phyloP scores from a whole-genome alignment of 2,797 vertebrate genomes.

The Falco cherrug region DNA sequence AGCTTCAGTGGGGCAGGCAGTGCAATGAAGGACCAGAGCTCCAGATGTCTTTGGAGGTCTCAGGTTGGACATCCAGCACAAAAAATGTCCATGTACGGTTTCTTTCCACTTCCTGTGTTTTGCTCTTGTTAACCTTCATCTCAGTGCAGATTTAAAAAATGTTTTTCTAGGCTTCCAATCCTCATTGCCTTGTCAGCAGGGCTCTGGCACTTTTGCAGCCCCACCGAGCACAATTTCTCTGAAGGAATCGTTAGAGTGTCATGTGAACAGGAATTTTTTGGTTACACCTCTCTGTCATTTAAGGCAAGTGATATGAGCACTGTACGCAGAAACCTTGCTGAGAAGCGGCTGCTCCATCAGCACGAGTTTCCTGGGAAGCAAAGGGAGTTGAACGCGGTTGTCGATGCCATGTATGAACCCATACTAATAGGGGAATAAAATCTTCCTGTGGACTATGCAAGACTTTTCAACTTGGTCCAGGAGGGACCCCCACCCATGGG shows the following conservation, averaged over 20 bases:
- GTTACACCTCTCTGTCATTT: neutral
- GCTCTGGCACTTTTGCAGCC: neutral
- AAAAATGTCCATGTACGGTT: neutral
- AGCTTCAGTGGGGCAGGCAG: neutral
- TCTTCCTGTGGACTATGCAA: neutral
- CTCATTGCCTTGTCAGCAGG: neutral
- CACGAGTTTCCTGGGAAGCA: neutral
- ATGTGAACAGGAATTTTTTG: neutral
- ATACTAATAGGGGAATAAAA: neutral
- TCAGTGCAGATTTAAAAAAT: neutral
- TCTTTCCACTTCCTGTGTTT: neutral
- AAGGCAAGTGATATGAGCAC: neutral
- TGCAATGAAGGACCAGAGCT: neutral
- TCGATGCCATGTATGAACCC: accelerated
- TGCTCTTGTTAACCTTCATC: neutral
- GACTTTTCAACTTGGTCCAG: neutral
- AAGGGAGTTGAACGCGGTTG: neutral
- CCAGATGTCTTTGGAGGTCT: neutral
- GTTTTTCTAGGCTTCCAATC: neutral
- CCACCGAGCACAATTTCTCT: neutral
- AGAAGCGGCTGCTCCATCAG: neutral
- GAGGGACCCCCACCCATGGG: no score
- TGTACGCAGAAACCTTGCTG: neutral
- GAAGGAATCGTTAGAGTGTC: neutral
- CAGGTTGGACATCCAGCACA: neutral